Conservation (phyloP, 2,797 vertebrate species). For the Crenuchus spilurus region DNA sequence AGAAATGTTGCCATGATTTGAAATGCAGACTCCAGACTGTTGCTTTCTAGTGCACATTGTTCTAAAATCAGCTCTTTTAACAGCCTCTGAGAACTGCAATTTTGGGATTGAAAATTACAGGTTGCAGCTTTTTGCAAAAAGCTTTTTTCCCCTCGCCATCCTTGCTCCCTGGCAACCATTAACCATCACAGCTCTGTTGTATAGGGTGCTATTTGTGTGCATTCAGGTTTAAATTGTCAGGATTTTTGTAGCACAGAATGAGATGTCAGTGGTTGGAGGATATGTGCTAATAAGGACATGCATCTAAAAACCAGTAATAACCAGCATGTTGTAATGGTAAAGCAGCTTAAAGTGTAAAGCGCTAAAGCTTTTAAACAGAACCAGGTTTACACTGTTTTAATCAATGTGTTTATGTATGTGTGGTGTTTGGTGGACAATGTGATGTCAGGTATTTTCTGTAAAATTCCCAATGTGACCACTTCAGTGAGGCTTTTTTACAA, state of each 20-base stretch:
- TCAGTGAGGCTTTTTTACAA: too few relatives aligned
- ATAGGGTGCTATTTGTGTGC: slow-evolving; percentile 4
- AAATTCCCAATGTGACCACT: too few relatives aligned
- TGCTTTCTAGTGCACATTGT: slow-evolving; percentile 55
- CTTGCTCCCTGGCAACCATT: slow-evolving; percentile 25
- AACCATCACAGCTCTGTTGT: slow-evolving; percentile 3
- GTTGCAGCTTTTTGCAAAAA: slow-evolving; percentile 25
- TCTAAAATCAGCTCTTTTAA: slow-evolving; percentile 46
- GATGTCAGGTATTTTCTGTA: too few relatives aligned
- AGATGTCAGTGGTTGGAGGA: not conserved
- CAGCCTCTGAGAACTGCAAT: slow-evolving; percentile 42
- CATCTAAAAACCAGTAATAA: too few relatives aligned
- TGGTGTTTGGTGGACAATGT: too few relatives aligned
- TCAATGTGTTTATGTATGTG: too few relatives aligned
- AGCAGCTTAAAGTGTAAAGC: too few relatives aligned
- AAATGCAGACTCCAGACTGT: not conserved
- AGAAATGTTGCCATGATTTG: not conserved
- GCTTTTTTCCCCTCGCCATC: not conserved
- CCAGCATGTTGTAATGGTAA: too few relatives aligned
- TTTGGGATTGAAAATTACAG: slow-evolving; percentile 54
- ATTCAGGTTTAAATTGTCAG: not conserved
- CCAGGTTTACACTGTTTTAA: too few relatives aligned
- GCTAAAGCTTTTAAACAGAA: too few relatives aligned
- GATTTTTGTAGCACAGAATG: too few relatives aligned
- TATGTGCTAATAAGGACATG: too few relatives aligned